Evolutionary conservation across 2,797 vertebrate species (phyloP), one percentile per base, ranked within the genome.

Genomic region (Acanthurus lineatus): DNA sequence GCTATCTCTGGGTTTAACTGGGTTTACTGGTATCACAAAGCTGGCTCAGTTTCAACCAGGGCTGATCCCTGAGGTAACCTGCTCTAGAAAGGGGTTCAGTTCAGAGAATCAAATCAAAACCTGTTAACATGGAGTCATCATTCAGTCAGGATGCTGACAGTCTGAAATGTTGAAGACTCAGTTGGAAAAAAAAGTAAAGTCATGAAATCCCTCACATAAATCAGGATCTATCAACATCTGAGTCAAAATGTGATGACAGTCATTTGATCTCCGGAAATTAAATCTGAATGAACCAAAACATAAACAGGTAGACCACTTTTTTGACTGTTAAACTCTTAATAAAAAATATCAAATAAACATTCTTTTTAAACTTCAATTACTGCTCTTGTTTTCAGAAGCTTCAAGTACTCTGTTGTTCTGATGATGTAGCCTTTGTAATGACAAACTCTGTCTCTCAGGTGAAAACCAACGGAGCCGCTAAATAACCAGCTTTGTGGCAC

Each of bases 11-110:
- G 28, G 17, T n/a, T 14, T 7, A 49, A 66, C 47, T 51, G 1
- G 38, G 22, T 20, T 63, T 48, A 52, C 58, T 64, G 40, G 35
- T 17, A 17, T 71, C 71, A 51, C 69, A 44, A 63, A 16, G 73
- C 64, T 16, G n/a, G 25, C 20, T 62, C 38, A 69, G 16, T 38
- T 52, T 28, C 8, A 69, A 60, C 6, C 5, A n/a, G 48, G 19
- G 9, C 19, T 22, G n/a, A 65, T 45, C n/a, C 6, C 38, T 35
- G 52, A 38, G 42, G 71, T 48, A 48, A 56, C 59, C 20, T 7
- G 7, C 38, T 32, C 1, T 12, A 38, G 32, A 35, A 6, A 20
- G 20, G 57, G 22, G 6, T 28, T 9, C 32, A 19, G 48, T 54
- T 19, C 16, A 69, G 17, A 58, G 25, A 28, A 47, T 69, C 58